Percentiles rank a stretch among this genome's conserved stretches.
Conservation (phyloP, 1,140 invertebrate genomes). For the Micrasema minimum region DNA sequence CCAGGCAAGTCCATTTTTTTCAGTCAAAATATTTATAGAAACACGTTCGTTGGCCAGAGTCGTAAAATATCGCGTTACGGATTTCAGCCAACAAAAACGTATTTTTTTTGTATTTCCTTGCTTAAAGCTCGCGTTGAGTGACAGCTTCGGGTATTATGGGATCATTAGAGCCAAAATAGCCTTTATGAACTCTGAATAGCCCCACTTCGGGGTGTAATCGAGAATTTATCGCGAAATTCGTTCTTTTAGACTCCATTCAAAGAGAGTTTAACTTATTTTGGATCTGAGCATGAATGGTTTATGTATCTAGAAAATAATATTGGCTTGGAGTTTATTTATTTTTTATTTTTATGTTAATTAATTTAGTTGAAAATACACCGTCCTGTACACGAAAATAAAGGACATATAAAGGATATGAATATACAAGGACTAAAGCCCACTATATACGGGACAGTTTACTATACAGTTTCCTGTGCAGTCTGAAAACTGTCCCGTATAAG, state of each 20-base stretch:
- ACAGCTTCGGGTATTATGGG: conserved; percentile 12
- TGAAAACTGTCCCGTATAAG: too few species aligned
- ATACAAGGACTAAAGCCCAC: too few species aligned
- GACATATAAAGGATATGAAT: too few species aligned
- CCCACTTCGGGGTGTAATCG: conserved; percentile 9
- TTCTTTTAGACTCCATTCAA: not conserved
- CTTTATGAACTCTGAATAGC: conserved; percentile 11
- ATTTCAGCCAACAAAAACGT: conserved; percentile 21
- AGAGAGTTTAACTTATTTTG: too few species aligned
- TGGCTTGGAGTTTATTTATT: too few species aligned
- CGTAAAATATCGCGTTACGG: conserved; percentile 40
- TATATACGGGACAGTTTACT: too few species aligned
- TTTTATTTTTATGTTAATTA: too few species aligned
- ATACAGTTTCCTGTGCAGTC: too few species aligned
- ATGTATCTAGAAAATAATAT: too few species aligned
- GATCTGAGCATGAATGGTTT: too few species aligned
- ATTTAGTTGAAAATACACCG: too few species aligned
- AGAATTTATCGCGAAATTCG: conserved; percentile 23
- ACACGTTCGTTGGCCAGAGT: not conserved
- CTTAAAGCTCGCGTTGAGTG: not conserved
- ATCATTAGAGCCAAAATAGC: conserved; percentile 34
- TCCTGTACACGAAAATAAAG: too few species aligned
- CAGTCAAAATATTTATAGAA: conserved; percentile 37
- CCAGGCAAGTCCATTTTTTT: not conserved
- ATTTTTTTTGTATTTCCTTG: conserved; percentile 33